These are phyloP conservation scores for Diorhabda sublineata DNA, from an alignment of 1,140 invertebrate genomes.

Conservation along the genomic window DNA sequence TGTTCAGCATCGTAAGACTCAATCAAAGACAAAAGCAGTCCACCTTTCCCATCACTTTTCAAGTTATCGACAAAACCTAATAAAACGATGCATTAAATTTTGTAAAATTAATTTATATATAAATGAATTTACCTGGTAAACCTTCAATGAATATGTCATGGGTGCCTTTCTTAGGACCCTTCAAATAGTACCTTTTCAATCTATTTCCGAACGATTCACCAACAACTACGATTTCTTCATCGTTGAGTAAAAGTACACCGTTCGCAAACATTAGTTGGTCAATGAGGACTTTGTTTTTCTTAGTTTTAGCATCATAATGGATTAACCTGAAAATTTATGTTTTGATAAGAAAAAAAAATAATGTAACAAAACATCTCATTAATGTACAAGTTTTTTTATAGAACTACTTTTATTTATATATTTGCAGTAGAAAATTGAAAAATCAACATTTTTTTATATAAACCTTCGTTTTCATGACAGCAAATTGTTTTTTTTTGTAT, in stretches of 20 bases:
- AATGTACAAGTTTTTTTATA: too few relatives aligned
- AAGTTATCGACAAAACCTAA: constrained; percentile 69
- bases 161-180: constrained; percentile 68
- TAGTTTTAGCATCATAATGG: constrained; percentile 60
- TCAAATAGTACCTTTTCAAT: constrained; percentile 66
- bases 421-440: too few relatives aligned
- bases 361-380: too few relatives aligned
- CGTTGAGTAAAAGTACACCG: constrained; percentile 69
- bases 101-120: background rate
- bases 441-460: too few relatives aligned
- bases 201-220: constrained; percentile 57
- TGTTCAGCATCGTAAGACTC: constrained; percentile 50
- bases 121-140: constrained; percentile 58
- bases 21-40: constrained; percentile 63
- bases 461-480: too few relatives aligned
- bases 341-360: too few relatives aligned
- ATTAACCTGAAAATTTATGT: constrained; percentile 56
- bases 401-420: too few relatives aligned
- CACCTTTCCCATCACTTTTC: constrained; percentile 58
- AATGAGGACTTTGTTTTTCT: constrained; percentile 62
- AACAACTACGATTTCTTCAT: constrained; percentile 72
- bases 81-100: background rate
- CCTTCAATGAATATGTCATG: constrained; percentile 71
- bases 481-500: too few relatives aligned
- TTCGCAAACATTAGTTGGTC: constrained; percentile 74